A percentile compares a stretch with the other conserved stretches of the same genome.
Evolutionary conservation across 2,888 invertebrate genomes (phyloP).

Genomic region (Tyria jacobaeae): DNA sequence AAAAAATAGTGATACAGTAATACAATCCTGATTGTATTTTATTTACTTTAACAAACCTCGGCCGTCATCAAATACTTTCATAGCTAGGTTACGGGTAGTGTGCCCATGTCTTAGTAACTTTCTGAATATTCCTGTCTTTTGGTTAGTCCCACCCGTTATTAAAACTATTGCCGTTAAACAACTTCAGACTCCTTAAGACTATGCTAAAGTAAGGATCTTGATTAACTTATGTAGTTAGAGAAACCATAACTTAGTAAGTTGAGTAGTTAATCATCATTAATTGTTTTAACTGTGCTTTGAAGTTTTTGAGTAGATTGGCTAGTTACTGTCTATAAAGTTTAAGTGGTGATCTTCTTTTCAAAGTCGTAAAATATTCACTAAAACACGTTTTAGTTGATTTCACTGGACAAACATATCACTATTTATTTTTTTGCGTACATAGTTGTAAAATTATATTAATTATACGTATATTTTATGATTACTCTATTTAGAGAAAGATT

Average conservation of each 20-base stretch:
- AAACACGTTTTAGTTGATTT: no score
- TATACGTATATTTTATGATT: no score
- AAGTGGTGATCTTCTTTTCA: no score
- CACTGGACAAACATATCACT: no score
- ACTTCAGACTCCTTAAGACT: constrained; percentile 1
- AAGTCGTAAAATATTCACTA: no score
- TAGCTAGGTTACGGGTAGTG: constrained; percentile 6
- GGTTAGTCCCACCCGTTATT: constrained; percentile 2
- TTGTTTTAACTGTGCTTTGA: background rate
- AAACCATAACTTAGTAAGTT: constrained; percentile 2
- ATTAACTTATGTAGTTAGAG: constrained; percentile 5
- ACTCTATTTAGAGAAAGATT: no score
- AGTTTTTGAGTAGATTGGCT: background rate
- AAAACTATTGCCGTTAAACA: constrained; percentile 11
- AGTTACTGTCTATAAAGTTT: background rate
- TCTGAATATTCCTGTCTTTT: background rate
- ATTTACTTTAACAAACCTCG: constrained; percentile 7
- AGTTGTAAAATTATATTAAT: no score
- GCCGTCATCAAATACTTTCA: constrained; percentile 10
- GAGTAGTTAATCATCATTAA: constrained; percentile 2
- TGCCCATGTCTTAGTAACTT: background rate
- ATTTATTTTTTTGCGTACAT: no score
- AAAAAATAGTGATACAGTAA: background rate
- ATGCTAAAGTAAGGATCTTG: constrained; percentile 5
- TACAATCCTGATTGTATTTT: constrained; percentile 5